These are phyloP conservation scores for Meriones unguiculatus DNA, from an alignment of 2,113 vertebrate species.

Conservation along the genomic window DNA sequence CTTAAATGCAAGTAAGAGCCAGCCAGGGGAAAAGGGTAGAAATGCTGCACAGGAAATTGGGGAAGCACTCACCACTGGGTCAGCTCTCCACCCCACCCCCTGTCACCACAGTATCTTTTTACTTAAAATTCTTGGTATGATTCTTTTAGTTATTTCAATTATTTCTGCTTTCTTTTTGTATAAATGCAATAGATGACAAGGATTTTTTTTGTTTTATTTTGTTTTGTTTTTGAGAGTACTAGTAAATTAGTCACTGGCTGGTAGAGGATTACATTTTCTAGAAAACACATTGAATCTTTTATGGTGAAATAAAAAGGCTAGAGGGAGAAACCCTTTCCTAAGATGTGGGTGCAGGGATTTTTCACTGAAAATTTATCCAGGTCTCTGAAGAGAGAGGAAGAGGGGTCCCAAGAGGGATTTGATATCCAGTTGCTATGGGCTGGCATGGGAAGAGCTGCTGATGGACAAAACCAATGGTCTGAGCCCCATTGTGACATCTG, in stretches of 20 bases:
- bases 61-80: neutral
- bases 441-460: neutral
- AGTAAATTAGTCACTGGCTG: neutral
- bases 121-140: neutral
- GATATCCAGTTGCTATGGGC: neutral
- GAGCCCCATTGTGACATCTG: neutral
- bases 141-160: neutral
- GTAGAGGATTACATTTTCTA: neutral
- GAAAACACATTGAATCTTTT: neutral
- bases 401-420: neutral
- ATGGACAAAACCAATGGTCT: neutral
- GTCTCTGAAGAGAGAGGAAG: neutral
- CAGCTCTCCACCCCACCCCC: neutral
- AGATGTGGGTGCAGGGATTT: neutral
- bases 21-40: neutral
- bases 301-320: neutral
- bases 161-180: neutral
- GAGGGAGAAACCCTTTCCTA: neutral
- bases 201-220: neutral
- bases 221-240: neutral
- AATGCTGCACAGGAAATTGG: neutral
- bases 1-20: neutral
- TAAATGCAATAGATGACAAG: neutral
- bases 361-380: neutral
- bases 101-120: neutral